Percentiles rank a stretch among this genome's conserved stretches.
Conservation (phyloP, 1,140 invertebrate species). For the Cotesia chilonis region DNA sequence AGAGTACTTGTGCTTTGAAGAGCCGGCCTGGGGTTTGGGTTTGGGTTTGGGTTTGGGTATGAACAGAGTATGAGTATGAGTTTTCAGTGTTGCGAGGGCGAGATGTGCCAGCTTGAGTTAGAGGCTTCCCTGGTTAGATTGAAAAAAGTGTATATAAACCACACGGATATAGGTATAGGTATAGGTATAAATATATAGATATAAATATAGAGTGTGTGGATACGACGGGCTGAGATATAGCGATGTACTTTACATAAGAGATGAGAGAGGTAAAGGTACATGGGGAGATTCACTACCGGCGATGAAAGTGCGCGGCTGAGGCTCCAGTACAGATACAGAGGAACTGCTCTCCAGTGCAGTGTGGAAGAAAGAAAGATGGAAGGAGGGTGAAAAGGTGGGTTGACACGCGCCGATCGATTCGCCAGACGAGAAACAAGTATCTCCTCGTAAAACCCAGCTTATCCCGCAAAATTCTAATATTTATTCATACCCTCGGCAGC, state of each 20-base stretch:
- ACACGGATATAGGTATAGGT: background rate
- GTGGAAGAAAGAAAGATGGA: background rate
- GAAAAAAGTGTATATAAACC: slow-evolving; percentile 26
- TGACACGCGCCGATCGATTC: slow-evolving; percentile 53
- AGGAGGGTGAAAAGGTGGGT: slow-evolving; percentile 24
- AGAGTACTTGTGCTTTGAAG: slow-evolving; percentile 25
- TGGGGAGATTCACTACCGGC: slow-evolving; percentile 17
- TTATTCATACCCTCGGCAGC: slow-evolving; percentile 59
- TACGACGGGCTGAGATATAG: background rate
- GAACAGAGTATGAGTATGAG: background rate
- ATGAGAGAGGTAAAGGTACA: slow-evolving; percentile 2
- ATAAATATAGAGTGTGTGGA: slow-evolving; percentile 7
- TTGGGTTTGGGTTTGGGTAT: background rate
- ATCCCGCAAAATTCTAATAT: slow-evolving; percentile 64
- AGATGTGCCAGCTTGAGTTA: too few species aligned
- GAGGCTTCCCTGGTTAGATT: slow-evolving; percentile 15
- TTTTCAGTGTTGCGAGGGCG: slow-evolving; percentile 9
- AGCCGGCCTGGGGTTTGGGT: background rate
- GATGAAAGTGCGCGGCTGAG: slow-evolving; percentile 26
- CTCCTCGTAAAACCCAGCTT: slow-evolving; percentile 62
- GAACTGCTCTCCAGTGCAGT: too few species aligned
- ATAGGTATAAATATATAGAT: background rate
- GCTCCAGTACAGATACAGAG: background rate
- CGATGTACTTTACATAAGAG: slow-evolving; percentile 5
- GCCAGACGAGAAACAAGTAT: slow-evolving; percentile 57